Base-by-base conservation (phyloP, 2,113 vertebrate genomes). In the Carassius carassius region DNA sequence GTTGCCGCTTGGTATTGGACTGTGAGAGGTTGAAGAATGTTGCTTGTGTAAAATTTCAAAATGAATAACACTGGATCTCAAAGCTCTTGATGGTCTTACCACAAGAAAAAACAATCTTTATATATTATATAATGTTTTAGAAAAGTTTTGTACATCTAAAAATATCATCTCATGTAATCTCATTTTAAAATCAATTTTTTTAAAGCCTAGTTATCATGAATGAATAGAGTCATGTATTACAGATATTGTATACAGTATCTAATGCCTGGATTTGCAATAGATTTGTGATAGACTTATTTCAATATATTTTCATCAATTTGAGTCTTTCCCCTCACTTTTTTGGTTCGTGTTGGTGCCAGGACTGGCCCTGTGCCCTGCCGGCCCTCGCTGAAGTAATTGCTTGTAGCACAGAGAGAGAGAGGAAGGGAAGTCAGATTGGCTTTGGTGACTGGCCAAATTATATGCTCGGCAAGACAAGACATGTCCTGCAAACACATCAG, bases 321-420 rank as follows among this genome's bases (percentile, higher is more conserved):
- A 54, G 14, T 54, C 29, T 35, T 67, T 67, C 2, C 29, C 17
- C 7, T 3, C 29, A 67, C 29, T 5, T 62, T 83, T 72, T 72
- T 83, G 63, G 44, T 29, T 35, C 62, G 84, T 77, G 84, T 87
- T 83, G 86, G 85, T 90, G 88, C 90, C 85, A 86, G 80, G 77
- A 84, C 88, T 92, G 94, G 93, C 90, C 89, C 89, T 85, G 89
- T 91, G 91, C 92, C 92, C 90, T 84, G 76, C 86, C 89, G 87
- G 90, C 91, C 91, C 93, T 90, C 92, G 87, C 88, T 90, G 89
- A 92, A 94, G 92, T 93, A 92, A 93, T 92, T 93, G 88, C 91
- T 93, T 91, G 90, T 90, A 93, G 90, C 90, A 89, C 90, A 91
- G 89, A 88, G 91, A 88, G 91, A 44, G 8, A n/a, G 25, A 13